Evolutionary conservation across 2,113 vertebrate species (phyloP), one percentile per base, ranked within the genome.

Genomic region (Pollimyrus isidori): DNA sequence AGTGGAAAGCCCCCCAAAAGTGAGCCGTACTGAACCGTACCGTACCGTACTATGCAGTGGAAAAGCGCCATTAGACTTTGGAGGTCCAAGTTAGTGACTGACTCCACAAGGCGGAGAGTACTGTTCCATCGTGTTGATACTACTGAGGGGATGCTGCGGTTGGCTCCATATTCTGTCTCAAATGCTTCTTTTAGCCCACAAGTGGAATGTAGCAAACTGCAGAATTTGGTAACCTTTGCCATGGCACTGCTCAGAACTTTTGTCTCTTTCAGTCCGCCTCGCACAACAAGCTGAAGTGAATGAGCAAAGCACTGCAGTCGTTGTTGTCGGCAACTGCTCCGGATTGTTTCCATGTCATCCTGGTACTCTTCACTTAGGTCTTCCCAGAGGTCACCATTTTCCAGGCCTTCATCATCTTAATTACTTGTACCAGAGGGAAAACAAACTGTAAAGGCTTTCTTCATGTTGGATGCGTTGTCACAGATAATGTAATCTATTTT

Each of bases 11-110:
- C n/a, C n/a, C n/a, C n/a, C n/a, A n/a, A n/a, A n/a, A n/a, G n/a
- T n/a, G n/a, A n/a, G n/a, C n/a, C n/a, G n/a, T n/a, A n/a, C n/a
- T n/a, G n/a, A n/a, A n/a, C n/a, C n/a, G n/a, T n/a, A n/a, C n/a
- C n/a, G n/a, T n/a, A n/a, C n/a, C n/a, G n/a, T n/a, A n/a, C n/a
- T n/a, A n/a, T n/a, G n/a, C n/a, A n/a, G n/a, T n/a, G n/a, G n/a
- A n/a, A n/a, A n/a, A n/a, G n/a, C n/a, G n/a, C n/a, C n/a, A n/a
- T 84, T 48, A 84, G 82, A 19, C 82, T 84, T 84, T 84, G 65
- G 3, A 30, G 7, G 2, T 69, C 26, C 65, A 69, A 69, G 11
- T 3, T 1, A 30, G n/a, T 69, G n/a, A 69, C 26, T 69, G 26
- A 3, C 11, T 69, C 26, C 65, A 73, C n/a, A 73, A 73, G 65